Evolutionary conservation across 2,113 vertebrate genomes (phyloP), one percentile per base, ranked within the genome.

Genomic region (Nerophis lumbriciformis): DNA sequence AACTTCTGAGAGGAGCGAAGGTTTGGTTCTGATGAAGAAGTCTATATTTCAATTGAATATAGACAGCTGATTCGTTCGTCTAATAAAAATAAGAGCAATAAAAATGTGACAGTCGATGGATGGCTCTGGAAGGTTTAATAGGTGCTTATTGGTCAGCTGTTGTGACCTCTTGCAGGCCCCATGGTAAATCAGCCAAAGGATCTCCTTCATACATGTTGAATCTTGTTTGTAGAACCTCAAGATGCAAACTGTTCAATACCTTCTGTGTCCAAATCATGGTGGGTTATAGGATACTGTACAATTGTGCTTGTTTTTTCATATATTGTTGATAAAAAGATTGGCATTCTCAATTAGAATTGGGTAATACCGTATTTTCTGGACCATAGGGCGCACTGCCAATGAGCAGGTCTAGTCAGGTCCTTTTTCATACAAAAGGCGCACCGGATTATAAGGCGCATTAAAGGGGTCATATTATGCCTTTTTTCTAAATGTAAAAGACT

Each of bases 71-170:
- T 87, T 35, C 10, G 72, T 72, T 72, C 67, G 73, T 82, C 82
- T 72, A 80, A 87, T 88, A 83, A 88, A 86, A 62, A 68, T 75
- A 63, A 60, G 77, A 69, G 66, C 77, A 67, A 70, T 90, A 85
- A 89, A 88, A 78, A 85, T 72, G 39, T 58, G 76, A 83, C 59
- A 48, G 82, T 73, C 66, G 87, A 89, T 87, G 80, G 82, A 80
- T 77, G 76, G 75, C 69, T 78, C 66, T 80, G 76, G 57, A 11
- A 61, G 68, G 81, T 82, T 86, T 85, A 88, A 81, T 80, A 83
- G 77, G 70, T 64, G 81, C 65, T 88, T 84, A 84, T 81, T 85
- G 81, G 76, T 74, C 78, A 73, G 75, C 47, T 71, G 53, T 53
- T 35, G 63, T 77, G 79, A 89, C 79, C 84, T 80, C 71, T 65